Evolutionary conservation across 2,888 invertebrate species (phyloP).

Genomic region (Erebia epiphron): DNA sequence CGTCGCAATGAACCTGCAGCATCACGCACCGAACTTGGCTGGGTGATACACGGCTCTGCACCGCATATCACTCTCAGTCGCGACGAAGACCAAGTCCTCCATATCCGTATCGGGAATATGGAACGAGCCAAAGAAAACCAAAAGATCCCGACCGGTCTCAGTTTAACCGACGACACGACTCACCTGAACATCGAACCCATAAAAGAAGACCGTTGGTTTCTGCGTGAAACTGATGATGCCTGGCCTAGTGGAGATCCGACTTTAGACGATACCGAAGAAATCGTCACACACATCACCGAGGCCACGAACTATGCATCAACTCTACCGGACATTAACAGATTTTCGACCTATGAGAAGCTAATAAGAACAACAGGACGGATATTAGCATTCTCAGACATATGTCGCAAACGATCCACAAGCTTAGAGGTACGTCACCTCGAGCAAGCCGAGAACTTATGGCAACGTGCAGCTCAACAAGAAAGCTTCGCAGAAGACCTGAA

Average conservation of each 20-base stretch:
- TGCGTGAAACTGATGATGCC: neutral
- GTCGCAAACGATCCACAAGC: neutral
- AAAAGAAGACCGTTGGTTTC: constrained; percentile 18
- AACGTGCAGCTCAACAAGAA: constrained; percentile 12
- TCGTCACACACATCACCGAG: neutral
- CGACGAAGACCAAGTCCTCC: too few species aligned
- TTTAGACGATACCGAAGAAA: neutral
- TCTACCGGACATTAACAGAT: constrained; percentile 7
- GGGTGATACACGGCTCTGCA: too few species aligned
- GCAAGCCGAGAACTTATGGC: constrained; percentile 16
- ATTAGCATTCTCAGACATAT: constrained; percentile 8
- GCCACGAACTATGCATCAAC: neutral
- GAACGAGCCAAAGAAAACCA: neutral
- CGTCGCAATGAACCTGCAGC: too few species aligned
- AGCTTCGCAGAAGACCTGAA: constrained; percentile 23
- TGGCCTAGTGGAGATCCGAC: constrained; percentile 9
- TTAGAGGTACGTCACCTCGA: constrained; percentile 6
- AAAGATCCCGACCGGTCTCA: neutral
- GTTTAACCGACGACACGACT: neutral
- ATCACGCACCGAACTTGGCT: too few species aligned
- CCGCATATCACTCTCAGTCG: too few species aligned
- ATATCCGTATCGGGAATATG: neutral
- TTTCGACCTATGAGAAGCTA: constrained; percentile 13
- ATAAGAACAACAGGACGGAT: constrained; percentile 16
- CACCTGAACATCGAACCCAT: neutral